Evolutionary conservation across 2,888 invertebrate species (phyloP).

Genomic region (Plebejus melissa): DNA sequence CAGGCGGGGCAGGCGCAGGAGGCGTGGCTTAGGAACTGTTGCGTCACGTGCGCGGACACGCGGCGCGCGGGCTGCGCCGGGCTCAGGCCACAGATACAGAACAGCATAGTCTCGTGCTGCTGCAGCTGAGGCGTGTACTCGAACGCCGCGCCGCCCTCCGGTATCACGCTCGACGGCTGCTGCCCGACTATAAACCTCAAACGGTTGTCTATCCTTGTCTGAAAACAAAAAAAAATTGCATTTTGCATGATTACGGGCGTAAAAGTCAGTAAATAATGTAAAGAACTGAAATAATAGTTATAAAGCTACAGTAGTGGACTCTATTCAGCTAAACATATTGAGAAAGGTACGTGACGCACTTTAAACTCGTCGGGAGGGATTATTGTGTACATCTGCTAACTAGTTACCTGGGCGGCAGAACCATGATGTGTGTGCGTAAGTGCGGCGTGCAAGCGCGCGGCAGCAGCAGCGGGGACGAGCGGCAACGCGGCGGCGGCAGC

Average conservation of each 20-base stretch:
- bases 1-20: slow-evolving; percentile 55
- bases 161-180: slow-evolving; percentile 41
- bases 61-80: slow-evolving; percentile 44
- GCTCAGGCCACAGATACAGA: slow-evolving; percentile 47
- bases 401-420: slow-evolving; percentile 45
- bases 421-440: slow-evolving; percentile 38
- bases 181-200: slow-evolving; percentile 58
- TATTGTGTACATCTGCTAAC: not conserved
- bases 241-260: not conserved
- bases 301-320: no score
- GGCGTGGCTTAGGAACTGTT: slow-evolving; percentile 50
- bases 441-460: slow-evolving; percentile 32
- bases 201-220: slow-evolving; percentile 59
- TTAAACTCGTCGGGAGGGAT: not conserved
- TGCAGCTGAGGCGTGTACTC: slow-evolving; percentile 18
- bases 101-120: slow-evolving; percentile 45
- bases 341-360: not conserved
- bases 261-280: no score
- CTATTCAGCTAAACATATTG: not conserved
- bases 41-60: slow-evolving; percentile 47
- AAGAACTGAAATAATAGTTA: no score
- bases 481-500: slow-evolving; percentile 36
- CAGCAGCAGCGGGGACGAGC: slow-evolving; percentile 34
- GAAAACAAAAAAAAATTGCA: slow-evolving; percentile 29
- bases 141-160: slow-evolving; percentile 7